Evolutionary conservation across 2,888 invertebrate genomes (phyloP), one percentile per base, ranked within the genome.

Genomic region (Orthonychiurus folsomi): DNA sequence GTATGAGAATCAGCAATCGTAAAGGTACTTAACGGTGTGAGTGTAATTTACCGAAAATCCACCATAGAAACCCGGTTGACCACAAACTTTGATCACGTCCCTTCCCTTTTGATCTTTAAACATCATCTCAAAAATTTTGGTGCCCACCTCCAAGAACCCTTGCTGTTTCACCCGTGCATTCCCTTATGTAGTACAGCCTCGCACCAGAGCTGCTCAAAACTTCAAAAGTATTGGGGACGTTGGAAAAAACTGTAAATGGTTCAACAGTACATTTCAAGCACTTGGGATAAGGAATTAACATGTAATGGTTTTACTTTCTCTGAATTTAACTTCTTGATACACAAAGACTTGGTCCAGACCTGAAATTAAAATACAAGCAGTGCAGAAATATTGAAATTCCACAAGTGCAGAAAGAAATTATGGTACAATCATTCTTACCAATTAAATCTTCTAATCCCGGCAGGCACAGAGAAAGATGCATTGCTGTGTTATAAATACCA

Each of bases 81-180:
- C 59, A 25, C 23, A 23, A 23, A 59, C 47, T 47, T 23, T 20
- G 3, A 59, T 3, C 20, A 59, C 50, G 47, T 59, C 59, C 3
- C 26, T 3, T 24, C 59, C 59, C 2, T 3, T n/a, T 12, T 20
- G 28, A 50, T 48, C 59, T 18, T 21, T 2, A 26, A 59, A 59
- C 25, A 23, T 50, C 59, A 59, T 59, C 26, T 59, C 59, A 59
- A 59, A n/a, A 59, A 24, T 59, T 59, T 50, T 59, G 59, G 50
- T 59, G 59, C 3, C 59, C 59, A n/a, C 59, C 59, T 37, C 59
- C 59, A 21, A 59, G 21, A 5, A 12, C 12, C 47, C 59, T 5
- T n/a, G 59, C 59, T 23, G 23, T 23, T 48, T 48, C n/a, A 5
- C 59, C 59, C 3, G 59, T 59, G 24, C 23, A 28, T 50, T 59